Percentiles rank a stretch among this genome's conserved stretches.
These are phyloP conservation scores for Serrognathus titanus DNA, from an alignment of 2,888 invertebrate species.

Conservation along the genomic window DNA sequence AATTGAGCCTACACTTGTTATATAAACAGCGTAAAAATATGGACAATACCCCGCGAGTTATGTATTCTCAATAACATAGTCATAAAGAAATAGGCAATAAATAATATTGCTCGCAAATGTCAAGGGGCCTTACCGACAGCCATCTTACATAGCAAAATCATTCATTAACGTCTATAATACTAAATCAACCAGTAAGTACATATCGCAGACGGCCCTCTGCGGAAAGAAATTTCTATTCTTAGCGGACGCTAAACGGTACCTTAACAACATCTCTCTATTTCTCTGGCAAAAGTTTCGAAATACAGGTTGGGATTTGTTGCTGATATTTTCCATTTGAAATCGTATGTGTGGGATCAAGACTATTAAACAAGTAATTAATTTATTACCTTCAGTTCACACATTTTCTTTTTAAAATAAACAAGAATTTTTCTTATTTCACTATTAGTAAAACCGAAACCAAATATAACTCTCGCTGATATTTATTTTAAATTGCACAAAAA, in stretches of 20 bases:
- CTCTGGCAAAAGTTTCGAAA: too few relatives aligned
- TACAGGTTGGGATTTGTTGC: too few relatives aligned
- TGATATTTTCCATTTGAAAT: too few relatives aligned
- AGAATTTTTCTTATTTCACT: too few relatives aligned
- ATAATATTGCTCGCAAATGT: constrained; percentile 30
- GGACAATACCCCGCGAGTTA: constrained; percentile 10
- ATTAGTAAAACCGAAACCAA: too few relatives aligned
- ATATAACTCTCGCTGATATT: too few relatives aligned
- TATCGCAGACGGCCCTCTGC: not conserved
- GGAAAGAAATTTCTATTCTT: constrained; percentile 1
- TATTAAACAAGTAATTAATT: too few relatives aligned
- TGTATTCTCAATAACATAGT: constrained; percentile 15
- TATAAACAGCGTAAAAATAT: constrained; percentile 7
- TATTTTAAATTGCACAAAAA: too few relatives aligned
- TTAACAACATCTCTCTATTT: not conserved
- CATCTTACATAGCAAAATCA: constrained; percentile 33
- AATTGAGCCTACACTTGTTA: constrained; percentile 8
- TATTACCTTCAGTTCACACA: too few relatives aligned
- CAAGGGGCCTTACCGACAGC: constrained; percentile 31
- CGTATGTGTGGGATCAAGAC: too few relatives aligned
- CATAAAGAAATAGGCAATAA: constrained; percentile 17
- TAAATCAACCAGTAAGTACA: constrained; percentile 32
- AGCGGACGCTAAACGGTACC: not conserved
- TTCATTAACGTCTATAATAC: constrained; percentile 36
- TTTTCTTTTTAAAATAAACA: too few relatives aligned